Evolutionary conservation across 2,888 invertebrate genomes (phyloP).

Genomic region (Allophyes oxyacanthae): DNA sequence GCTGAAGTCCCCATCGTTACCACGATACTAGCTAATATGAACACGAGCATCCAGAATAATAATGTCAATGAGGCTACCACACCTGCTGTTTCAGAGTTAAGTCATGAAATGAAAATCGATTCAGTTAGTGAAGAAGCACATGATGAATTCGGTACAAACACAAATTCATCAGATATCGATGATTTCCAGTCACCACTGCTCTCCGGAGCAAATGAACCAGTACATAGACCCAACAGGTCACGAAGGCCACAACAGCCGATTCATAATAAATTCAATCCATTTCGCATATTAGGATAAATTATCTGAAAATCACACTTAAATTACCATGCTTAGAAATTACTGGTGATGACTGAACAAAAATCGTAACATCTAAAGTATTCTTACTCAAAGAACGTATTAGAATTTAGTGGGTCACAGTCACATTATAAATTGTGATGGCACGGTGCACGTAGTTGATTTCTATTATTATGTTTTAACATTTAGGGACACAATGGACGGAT

Average conservation of each 20-base stretch:
- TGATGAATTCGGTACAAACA: conserved; percentile 56
- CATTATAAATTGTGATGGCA: conserved; percentile 76
- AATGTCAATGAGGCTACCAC: conserved; percentile 12
- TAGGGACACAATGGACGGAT: conserved; percentile 17
- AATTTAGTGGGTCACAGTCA: conserved; percentile 69
- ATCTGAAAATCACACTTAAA: conserved; percentile 52
- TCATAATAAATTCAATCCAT: conserved; percentile 84
- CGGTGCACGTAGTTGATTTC: conserved; percentile 80
- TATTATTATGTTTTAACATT: conserved; percentile 44
- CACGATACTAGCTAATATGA: conserved; percentile 24
- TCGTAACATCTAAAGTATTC: conserved; percentile 62
- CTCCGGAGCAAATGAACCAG: conserved; percentile 81
- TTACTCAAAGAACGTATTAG: conserved; percentile 46
- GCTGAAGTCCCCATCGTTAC: conserved; percentile 22
- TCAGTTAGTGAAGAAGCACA: conserved; percentile 38
- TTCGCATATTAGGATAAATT: conserved; percentile 84
- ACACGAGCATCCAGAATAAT: conserved; percentile 18
- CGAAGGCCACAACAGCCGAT: conserved; percentile 79
- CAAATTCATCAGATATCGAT: conserved; percentile 68
- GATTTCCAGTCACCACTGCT: conserved; percentile 83
- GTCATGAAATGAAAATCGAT: conserved; percentile 30
- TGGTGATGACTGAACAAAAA: conserved; percentile 71
- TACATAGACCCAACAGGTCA: conserved; percentile 79
- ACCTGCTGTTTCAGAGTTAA: conserved; percentile 10
- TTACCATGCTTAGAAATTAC: conserved; percentile 66